Percentiles rank a stretch among this genome's conserved stretches.
Conservation (phyloP, 2,797 vertebrate genomes). For the Psittacula echo region DNA sequence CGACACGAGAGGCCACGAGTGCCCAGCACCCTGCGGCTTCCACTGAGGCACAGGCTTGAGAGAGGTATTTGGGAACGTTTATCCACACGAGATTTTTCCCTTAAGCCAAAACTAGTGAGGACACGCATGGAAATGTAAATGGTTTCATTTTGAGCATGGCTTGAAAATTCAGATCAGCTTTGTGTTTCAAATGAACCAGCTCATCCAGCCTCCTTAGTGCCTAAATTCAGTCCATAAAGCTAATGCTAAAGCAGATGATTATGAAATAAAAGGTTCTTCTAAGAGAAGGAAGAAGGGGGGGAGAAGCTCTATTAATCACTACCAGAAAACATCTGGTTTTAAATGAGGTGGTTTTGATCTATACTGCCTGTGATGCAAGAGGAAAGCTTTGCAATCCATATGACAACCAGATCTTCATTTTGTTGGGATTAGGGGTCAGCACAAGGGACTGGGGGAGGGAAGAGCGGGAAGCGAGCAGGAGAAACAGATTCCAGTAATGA, state of each 20-base stretch:
- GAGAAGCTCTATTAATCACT: conserved; percentile 47
- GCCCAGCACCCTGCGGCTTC: not conserved
- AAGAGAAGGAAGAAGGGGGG: not conserved
- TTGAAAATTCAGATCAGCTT: conserved; percentile 28
- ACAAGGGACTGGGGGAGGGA: conserved; percentile 37
- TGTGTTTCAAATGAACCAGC: conserved; percentile 3
- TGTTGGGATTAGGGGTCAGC: conserved; percentile 63
- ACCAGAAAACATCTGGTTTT: conserved; percentile 69
- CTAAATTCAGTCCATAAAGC: not conserved
- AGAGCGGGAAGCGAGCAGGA: not conserved
- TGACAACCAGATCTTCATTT: conserved; percentile 73
- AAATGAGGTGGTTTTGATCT: conserved; percentile 67
- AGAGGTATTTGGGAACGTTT: not conserved
- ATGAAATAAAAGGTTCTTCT: conserved; percentile 33
- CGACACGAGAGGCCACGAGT: not conserved
- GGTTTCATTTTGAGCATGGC: conserved; percentile 9
- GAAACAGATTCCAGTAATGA: conserved; percentile 40
- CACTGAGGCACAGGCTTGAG: not conserved
- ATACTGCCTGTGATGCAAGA: conserved; percentile 56
- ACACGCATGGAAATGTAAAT: not conserved
- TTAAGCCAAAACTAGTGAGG: conserved; percentile 1
- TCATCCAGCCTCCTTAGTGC: not conserved
- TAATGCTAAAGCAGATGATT: conserved; percentile 33
- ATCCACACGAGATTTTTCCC: not conserved
- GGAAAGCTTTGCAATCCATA: conserved; percentile 63